phyloP scores from a whole-genome alignment of 2,113 vertebrate species.

The Onychostruthus taczanowskii region DNA sequence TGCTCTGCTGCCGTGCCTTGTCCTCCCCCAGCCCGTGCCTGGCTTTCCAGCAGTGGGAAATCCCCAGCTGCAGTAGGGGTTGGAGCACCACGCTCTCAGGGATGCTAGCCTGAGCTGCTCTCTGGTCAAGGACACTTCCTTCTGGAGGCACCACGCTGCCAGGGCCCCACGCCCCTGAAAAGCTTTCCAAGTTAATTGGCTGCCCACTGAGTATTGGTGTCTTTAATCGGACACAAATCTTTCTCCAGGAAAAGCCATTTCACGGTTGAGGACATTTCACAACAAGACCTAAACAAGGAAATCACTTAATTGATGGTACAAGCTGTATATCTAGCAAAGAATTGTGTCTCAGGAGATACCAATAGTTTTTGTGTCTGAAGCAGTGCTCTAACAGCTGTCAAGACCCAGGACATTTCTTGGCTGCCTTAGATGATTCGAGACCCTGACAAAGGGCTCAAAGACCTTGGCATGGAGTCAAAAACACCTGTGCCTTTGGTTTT shows the following conservation, averaged over 20 bases:
- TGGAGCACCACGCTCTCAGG: accelerated
- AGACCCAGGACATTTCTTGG: too few species aligned
- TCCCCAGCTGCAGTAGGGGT: accelerated
- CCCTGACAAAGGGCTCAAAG: too few species aligned
- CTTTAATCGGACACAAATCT: not conserved
- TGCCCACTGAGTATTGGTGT: not conserved
- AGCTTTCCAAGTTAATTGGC: not conserved
- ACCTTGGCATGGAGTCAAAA: too few species aligned
- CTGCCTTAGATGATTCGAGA: too few species aligned
- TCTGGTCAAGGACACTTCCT: not conserved
- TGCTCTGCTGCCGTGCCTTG: accelerated
- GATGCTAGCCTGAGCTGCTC: accelerated
- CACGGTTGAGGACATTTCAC: not conserved
- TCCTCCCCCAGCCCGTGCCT: accelerated
- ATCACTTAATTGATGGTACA: not conserved
- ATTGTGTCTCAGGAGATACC: not conserved
- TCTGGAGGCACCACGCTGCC: not conserved
- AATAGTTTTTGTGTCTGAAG: not conserved
- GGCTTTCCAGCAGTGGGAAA: accelerated
- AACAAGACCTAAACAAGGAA: not conserved
- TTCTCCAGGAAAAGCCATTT: not conserved
- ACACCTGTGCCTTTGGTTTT: too few species aligned
- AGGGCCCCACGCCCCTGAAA: not conserved
- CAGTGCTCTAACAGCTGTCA: not conserved
- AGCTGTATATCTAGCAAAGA: not conserved